Base-by-base conservation (phyloP, 2,888 invertebrate genomes). In the Hypercompe scribonia region DNA sequence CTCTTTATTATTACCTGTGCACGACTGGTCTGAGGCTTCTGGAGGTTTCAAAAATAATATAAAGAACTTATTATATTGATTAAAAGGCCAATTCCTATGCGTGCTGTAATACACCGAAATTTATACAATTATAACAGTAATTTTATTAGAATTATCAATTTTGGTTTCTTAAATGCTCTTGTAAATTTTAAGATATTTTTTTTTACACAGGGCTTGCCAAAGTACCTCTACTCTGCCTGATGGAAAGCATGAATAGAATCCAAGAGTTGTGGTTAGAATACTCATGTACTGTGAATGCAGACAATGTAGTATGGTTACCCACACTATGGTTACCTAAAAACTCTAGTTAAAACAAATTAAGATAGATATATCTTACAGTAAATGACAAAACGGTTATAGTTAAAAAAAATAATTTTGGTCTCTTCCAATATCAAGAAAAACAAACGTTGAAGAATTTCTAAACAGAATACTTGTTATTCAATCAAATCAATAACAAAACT, bases 401-500 rank as follows among this genome's bases (percentile, higher is more conserved):
- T 4, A 18, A 21, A 46, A 21, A 46, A 46, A 18, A 46, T 46
- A 21, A 46, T n/a, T n/a, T n/a, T n/a, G n/a, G n/a, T n/a, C n/a
- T n/a, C n/a, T n/a, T n/a, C n/a, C n/a, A 46, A 15, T 18, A 21
- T 46, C 3, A 46, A 46, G 15, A 46, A 46, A 8, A 50, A 50
- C 24, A 50, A 50, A 10, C 15, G 18, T 31, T 58, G 28, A 28
- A 28, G 24, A 31, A 31, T 61, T 61, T 31, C 5, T 58, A 11
- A 15, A 61, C 7, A 31, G 2, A 39, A 65, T 31, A 15, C 42
- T 42, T 31, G 21, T 42, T 66, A 42, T 21, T 42, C 42, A 42
- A 66, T 10, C 31, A 66, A 42, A 66, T 66, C 42, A 11, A 42
- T 31, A 11, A 42, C 28, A 65, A 72, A 81, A 68, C 74, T 79